Percentiles rank a stretch among this genome's conserved stretches.
Conservation (phyloP, 2,113 vertebrate genomes). For the Melospiza melodia region DNA sequence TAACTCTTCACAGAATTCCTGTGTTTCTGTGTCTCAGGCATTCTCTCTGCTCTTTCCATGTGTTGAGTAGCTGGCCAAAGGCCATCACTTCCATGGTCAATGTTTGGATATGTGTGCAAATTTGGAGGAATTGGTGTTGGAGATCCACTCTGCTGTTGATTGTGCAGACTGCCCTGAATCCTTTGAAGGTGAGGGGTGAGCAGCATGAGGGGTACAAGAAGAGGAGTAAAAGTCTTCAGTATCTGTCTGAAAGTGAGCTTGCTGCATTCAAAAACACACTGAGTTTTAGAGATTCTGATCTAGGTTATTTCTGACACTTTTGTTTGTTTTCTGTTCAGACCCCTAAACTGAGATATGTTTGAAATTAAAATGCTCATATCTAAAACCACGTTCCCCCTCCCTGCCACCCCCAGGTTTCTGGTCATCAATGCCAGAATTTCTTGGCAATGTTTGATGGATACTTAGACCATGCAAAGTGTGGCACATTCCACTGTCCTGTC, state of each 20-base stretch:
- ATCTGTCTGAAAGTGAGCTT: background rate
- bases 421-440: background rate
- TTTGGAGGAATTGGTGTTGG: background rate
- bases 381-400: background rate
- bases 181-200: background rate
- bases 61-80: background rate
- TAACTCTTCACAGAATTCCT: background rate
- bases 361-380: background rate
- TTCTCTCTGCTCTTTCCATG: background rate
- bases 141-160: background rate
- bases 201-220: background rate
- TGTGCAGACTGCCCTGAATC: background rate
- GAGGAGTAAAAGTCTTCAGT: background rate
- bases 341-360: background rate
- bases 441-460: background rate
- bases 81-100: background rate
- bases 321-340: background rate
- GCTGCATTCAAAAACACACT: background rate
- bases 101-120: background rate
- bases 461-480: accelerated
- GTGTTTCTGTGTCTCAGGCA: background rate
- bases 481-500: background rate
- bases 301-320: background rate
- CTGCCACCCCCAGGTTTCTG: background rate
- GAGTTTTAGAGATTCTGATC: background rate